A percentile compares a stretch with the other conserved stretches of the same genome.
These are phyloP conservation scores for Chondrilla cf. caribensis DNA, from an alignment of 37 sponge, comb jelly and placozoan genomes.

Conservation along the genomic window DNA sequence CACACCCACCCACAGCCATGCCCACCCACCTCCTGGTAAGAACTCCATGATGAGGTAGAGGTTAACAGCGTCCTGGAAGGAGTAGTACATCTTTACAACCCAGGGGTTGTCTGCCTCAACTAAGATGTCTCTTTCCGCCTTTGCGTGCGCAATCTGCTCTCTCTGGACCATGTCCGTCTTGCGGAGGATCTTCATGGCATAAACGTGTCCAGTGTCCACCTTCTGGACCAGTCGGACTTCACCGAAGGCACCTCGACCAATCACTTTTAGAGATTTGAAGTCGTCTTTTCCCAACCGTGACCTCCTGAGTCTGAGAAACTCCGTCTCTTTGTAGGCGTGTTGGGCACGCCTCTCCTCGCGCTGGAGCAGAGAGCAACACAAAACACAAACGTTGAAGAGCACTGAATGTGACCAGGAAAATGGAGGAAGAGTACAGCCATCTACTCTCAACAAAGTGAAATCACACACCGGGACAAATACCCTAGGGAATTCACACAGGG, in stretches of 20 bases:
- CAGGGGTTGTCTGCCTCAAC: constrained; percentile 98
- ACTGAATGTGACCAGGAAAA: neutral
- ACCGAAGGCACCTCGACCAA: constrained; percentile 98
- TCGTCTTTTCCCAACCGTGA: constrained; percentile 89
- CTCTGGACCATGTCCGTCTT: constrained; percentile 97
- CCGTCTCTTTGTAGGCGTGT: constrained; percentile 90
- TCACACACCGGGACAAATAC: neutral
- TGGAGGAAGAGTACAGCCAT: too few species aligned
- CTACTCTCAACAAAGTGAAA: neutral
- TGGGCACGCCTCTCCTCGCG: constrained; percentile 70
- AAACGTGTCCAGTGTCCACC: constrained; percentile 96
- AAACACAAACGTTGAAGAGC: neutral
- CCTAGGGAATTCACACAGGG: too few species aligned
- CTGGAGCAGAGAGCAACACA: constrained; percentile 15
- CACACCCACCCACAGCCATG: neutral
- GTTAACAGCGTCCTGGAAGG: constrained; percentile 92
- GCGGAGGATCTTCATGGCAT: constrained; percentile 98
- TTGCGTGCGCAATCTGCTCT: constrained; percentile 97
- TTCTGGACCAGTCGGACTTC: constrained; percentile 98
- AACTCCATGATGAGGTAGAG: constrained; percentile 99
- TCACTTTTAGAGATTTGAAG: constrained; percentile 93
- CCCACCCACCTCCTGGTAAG: constrained; percentile 61
- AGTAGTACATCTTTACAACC: constrained; percentile 99
- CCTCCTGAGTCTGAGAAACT: constrained; percentile 90
- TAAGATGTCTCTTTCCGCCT: constrained; percentile 95